Base-by-base conservation (phyloP, 2,888 invertebrate genomes). In the Sthenelais limicola region DNA sequence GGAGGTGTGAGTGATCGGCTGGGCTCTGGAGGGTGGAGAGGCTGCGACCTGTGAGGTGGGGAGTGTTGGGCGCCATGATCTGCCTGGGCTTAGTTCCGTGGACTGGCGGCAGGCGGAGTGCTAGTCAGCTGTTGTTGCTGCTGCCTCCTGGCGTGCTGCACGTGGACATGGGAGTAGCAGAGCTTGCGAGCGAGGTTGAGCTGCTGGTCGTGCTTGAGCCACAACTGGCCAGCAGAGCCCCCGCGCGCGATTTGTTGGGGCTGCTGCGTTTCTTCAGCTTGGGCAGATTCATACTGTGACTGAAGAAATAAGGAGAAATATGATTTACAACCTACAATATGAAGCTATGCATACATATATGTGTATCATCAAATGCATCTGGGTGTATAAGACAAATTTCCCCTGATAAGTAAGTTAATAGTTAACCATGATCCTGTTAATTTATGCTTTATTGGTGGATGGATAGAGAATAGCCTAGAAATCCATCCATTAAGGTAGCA, bases 71-170 rank as follows among this genome's bases (percentile, higher is more conserved):
- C 3, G 21, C 5, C 12, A 33, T 1, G 2, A 18, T 30, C 5
- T 26, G 18, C 52, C 26, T n/a, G 52, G 21, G 15, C 26, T 30
- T n/a, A 3, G 52, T 15, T 3, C n/a, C n/a, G 26, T 58, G 12
- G 58, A 66, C 66, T 1, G 84, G 84, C 78, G 83, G 84, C 74
- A 84, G 82, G 76, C 83, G 83, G 81, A 83, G 80, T 43, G 80
- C 77, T 80, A 80, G 83, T 84, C 84, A 84, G 76, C 83, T 82
- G 48, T 56, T 58, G 43, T 70, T 51, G 47, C 67, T 68, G n/a
- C 71, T 54, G n/a, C 68, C 56, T 7, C 56, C 47, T 26, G 76
- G 43, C 43, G 71, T 58, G 48, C 68, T 58, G 21, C 71, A 28
- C 33, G 67, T 47, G 1, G 75, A 52, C 24, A 70, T 43, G 21